Base-by-base conservation (phyloP, 2,113 vertebrate species). In the Alligator sinensis region DNA sequence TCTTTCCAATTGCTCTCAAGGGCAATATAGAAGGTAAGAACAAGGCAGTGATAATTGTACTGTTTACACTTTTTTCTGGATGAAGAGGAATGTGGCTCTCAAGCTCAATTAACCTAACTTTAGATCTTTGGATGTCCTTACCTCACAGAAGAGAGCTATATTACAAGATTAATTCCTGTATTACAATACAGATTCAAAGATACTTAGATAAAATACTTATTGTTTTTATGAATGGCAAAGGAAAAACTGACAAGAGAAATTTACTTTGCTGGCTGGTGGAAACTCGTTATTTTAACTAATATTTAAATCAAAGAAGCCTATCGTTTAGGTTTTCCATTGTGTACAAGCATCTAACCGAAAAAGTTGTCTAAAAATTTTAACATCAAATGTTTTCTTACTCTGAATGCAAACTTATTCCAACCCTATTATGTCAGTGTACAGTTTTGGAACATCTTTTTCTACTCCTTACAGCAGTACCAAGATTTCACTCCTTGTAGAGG, bases 391-490 rank as follows among this genome's bases (percentile, higher is more conserved):
- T 92, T 79, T 74, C 2, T 0, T 19, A 54, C 47, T 47, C 7
- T 82, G 82, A 59, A 47, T 12, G 9, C 0, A 11, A 77, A 61
- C 63, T 77, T 57, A 86, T 92, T 88, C 57, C 1, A 2, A 6
- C 68, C 78, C 70, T 81, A 21, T 15, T 34, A 7, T 82, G 11
- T 81, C 5, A 13, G 68, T 11, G 54, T 0, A 0, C 47, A 18
- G 1, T 21, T 12, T 5, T 34, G 68, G 74, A 13, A 2, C 47
- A 47, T 11, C 16, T n/a, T 68, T 75, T 30, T 30, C 22, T 76
- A 87, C 59, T 78, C 25, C 34, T 70, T 1, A 3, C 2, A 14
- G 62, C 77, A 66, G 13, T 16, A 13, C 19, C 57, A 4, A 0
- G 55, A 16, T 28, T 17, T 21, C 0, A 2, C 55, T 34, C 87